A percentile compares a stretch with the other conserved stretches of the same genome.
Conservation (phyloP, 1,140 invertebrate species). For the Drosophila nikananu region DNA sequence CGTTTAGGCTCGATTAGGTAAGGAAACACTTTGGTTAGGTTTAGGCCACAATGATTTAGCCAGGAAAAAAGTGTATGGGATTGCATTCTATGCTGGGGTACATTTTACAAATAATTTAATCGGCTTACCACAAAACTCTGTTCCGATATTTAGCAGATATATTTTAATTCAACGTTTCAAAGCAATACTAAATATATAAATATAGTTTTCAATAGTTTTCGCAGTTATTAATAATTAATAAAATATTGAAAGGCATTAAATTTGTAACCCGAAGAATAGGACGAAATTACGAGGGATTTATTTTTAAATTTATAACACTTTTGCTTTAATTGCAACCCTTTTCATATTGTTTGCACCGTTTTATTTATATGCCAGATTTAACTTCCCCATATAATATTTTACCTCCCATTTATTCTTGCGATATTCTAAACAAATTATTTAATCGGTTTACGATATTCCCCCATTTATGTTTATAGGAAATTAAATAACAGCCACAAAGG, state of each 20-base stretch:
- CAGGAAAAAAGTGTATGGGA: neutral
- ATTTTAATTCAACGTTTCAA: neutral
- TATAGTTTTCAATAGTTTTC: neutral
- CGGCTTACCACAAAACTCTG: neutral
- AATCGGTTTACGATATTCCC: conserved; percentile 21
- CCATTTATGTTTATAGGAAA: conserved; percentile 31
- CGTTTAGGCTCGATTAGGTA: conserved; percentile 40
- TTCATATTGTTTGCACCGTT: neutral
- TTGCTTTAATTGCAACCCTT: too few species aligned
- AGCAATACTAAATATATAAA: neutral
- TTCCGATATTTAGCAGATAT: neutral
- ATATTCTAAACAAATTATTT: conserved; percentile 25
- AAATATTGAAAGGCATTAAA: neutral
- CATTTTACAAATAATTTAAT: neutral
- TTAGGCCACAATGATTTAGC: conserved; percentile 29
- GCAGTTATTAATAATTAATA: neutral
- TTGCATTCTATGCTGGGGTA: neutral
- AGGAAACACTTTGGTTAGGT: neutral
- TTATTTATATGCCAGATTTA: neutral
- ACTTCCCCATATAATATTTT: neutral
- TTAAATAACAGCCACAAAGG: conserved; percentile 28
- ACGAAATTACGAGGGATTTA: too few species aligned
- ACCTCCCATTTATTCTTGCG: neutral
- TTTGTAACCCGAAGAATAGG: neutral
- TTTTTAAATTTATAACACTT: too few species aligned